Percentiles rank a stretch among this genome's conserved stretches.
Conservation (phyloP, 2,888 invertebrate genomes). For the Eueremaeus valkanovi region DNA sequence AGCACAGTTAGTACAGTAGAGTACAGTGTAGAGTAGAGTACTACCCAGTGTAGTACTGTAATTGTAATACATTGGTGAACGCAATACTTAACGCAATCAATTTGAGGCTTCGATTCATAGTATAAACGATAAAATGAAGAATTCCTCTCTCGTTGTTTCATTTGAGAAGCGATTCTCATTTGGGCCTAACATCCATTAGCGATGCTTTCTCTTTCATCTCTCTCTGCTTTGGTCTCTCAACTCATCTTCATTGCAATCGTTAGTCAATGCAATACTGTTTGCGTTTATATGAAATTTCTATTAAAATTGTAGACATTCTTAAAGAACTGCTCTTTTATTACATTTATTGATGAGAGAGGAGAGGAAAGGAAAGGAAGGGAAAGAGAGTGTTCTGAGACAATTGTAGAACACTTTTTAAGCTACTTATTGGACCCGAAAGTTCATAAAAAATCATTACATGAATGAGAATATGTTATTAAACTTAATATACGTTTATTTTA, state of each 20-base stretch:
- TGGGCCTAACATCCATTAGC: slow-evolving; percentile 26
- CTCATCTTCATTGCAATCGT: slow-evolving; percentile 16
- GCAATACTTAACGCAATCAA: slow-evolving; percentile 30
- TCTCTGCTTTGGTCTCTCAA: background rate
- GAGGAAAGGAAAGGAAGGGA: too few relatives aligned
- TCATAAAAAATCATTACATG: slow-evolving; percentile 9
- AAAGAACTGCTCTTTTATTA: slow-evolving; percentile 7
- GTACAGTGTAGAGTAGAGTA: background rate
- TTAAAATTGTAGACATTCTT: slow-evolving; percentile 15
- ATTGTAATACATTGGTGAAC: slow-evolving; percentile 22
- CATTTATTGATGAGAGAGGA: background rate
- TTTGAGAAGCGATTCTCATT: slow-evolving; percentile 30
- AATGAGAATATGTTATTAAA: slow-evolving; percentile 20
- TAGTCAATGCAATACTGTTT: slow-evolving; percentile 3
- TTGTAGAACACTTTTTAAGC: background rate
- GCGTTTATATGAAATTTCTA: slow-evolving; percentile 6
- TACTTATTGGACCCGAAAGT: background rate
- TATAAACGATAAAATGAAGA: slow-evolving; percentile 23
- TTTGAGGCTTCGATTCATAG: background rate
- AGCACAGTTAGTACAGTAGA: too few relatives aligned
- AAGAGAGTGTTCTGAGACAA: background rate
- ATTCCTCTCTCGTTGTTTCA: slow-evolving; percentile 17
- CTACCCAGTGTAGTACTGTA: too few relatives aligned
- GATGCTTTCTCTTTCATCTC: background rate
- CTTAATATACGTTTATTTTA: background rate